Evolutionary conservation across 2,888 invertebrate genomes (phyloP).

Genomic region (Cosmopolites sordidus): DNA sequence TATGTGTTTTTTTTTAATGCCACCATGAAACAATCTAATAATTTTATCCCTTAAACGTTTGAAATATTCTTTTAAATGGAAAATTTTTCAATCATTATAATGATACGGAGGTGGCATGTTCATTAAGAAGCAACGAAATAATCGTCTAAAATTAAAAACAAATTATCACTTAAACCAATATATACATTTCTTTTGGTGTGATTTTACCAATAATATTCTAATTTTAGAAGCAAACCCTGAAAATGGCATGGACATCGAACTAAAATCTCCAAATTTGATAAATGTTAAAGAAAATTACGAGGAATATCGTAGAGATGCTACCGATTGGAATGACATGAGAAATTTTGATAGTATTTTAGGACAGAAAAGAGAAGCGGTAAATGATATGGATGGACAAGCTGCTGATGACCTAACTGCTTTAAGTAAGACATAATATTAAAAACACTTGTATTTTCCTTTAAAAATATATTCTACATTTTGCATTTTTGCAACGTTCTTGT

Average conservation of each 20-base stretch:
- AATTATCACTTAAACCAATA: too few species aligned
- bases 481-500: too few species aligned
- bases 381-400: conserved; percentile 20
- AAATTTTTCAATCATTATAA: too few species aligned
- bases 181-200: too few species aligned
- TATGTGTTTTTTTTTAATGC: too few species aligned
- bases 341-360: conserved; percentile 22
- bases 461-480: background rate
- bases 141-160: too few species aligned
- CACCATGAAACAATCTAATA: too few species aligned
- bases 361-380: conserved; percentile 20
- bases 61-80: too few species aligned
- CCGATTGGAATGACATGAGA: background rate
- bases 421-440: conserved; percentile 23
- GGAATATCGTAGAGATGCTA: conserved; percentile 9
- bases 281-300: conserved; percentile 4
- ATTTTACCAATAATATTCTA: background rate
- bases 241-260: background rate
- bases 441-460: background rate
- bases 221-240: background rate
- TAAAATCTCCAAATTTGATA: conserved; percentile 17
- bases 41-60: too few species aligned
- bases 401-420: conserved; percentile 23
- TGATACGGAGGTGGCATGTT: too few species aligned
- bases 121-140: too few species aligned